Evolutionary conservation across 1,140 invertebrate genomes (phyloP).

Genomic region (Drosophila serrata): DNA sequence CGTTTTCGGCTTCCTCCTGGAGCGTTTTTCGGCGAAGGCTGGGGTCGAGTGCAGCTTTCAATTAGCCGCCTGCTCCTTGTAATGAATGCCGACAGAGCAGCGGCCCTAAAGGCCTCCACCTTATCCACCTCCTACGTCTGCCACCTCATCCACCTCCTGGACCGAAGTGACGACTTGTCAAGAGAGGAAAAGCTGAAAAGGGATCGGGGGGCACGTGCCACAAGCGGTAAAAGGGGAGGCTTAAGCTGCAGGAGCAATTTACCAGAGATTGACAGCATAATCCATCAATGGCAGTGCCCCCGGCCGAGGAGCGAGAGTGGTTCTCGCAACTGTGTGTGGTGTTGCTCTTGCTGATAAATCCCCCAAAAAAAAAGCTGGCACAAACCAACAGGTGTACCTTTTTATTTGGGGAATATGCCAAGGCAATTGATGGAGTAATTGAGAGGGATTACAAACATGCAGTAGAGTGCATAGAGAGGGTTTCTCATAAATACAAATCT

Average conservation of each 20-base stretch:
- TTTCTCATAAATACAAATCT: neutral
- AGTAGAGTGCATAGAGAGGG: neutral
- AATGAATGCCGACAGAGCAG: slow-evolving; percentile 72
- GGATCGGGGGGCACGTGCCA: slow-evolving; percentile 66
- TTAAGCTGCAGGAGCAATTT: slow-evolving; percentile 78
- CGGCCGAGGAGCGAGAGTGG: slow-evolving; percentile 5
- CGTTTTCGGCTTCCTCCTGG: slow-evolving; percentile 10
- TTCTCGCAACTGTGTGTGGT: slow-evolving; percentile 12
- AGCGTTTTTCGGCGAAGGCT: slow-evolving; percentile 58
- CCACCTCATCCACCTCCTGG: neutral
- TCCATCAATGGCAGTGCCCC: slow-evolving; percentile 70
- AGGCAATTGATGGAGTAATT: slow-evolving; percentile 28
- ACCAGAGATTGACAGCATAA: slow-evolving; percentile 81
- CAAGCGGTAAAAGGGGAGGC: slow-evolving; percentile 47
- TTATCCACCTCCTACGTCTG: neutral
- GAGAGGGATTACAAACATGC: neutral
- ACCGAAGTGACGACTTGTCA: slow-evolving; percentile 71
- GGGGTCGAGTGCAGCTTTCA: slow-evolving; percentile 75
- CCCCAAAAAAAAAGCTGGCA: slow-evolving; percentile 15
- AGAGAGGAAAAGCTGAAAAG: slow-evolving; percentile 2
- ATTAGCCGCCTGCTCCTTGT: slow-evolving; percentile 80
- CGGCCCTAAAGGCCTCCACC: slow-evolving; percentile 12
- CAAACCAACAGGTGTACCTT: slow-evolving; percentile 45
- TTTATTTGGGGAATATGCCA: slow-evolving; percentile 24
- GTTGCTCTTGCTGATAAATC: neutral